A percentile compares a stretch with the other conserved stretches of the same genome.
phyloP scores from a whole-genome alignment of 2,113 vertebrate species.

The Epinephelus cyanopodus region DNA sequence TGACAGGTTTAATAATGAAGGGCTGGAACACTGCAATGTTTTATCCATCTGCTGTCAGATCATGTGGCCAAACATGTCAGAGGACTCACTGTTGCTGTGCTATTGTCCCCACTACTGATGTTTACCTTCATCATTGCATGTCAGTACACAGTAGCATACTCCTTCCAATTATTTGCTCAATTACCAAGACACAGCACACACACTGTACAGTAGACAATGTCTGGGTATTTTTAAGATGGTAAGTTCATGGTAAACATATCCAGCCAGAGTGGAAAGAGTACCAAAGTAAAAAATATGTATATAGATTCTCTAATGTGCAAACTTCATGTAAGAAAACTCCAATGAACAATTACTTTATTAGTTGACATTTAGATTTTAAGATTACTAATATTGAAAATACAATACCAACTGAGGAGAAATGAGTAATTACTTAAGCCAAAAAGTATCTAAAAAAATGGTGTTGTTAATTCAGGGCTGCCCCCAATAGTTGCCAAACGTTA shows the following conservation, averaged over 20 bases:
- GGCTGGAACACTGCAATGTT: constrained; percentile 39
- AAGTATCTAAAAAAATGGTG: not conserved
- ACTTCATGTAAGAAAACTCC: not conserved
- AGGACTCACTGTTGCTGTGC: constrained; percentile 21
- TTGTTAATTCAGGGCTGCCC: too few relatives aligned
- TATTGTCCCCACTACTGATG: constrained; percentile 39
- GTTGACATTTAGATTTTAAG: not conserved
- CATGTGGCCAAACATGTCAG: constrained; percentile 60
- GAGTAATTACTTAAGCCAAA: not conserved
- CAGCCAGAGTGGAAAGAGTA: not conserved
- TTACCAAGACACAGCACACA: constrained; percentile 37
- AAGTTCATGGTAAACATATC: not conserved
- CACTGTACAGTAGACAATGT: not conserved
- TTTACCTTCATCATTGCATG: constrained; percentile 46
- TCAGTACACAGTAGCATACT: constrained; percentile 24
- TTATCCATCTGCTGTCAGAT: constrained; percentile 70
- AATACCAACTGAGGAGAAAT: not conserved
- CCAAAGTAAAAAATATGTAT: too few relatives aligned
- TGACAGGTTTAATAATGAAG: constrained; percentile 73
- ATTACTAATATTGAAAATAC: not conserved
- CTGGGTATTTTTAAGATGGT: not conserved
- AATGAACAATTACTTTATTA: not conserved
- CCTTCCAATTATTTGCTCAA: constrained; percentile 50
- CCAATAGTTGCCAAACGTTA: too few relatives aligned
- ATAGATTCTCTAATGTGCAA: not conserved